Evolutionary conservation across 2,888 invertebrate species (phyloP).

Genomic region (Trissolcus japonicus): DNA sequence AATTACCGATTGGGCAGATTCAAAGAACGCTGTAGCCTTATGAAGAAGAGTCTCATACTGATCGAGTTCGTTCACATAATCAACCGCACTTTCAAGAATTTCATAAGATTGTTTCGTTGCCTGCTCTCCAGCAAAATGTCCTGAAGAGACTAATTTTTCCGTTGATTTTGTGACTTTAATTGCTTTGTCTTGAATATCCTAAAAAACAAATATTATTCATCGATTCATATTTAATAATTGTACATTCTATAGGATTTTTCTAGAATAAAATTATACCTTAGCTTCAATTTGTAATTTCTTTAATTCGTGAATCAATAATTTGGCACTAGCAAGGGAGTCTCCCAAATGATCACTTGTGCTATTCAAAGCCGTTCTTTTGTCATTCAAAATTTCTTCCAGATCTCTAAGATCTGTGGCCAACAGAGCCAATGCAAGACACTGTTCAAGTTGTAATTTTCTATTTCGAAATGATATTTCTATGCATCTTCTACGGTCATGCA

Average conservation of each 20-base stretch:
- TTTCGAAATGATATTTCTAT: constrained; percentile 83
- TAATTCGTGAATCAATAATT: constrained; percentile 83
- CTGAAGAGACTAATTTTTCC: constrained; percentile 84
- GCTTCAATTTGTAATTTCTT: constrained; percentile 84
- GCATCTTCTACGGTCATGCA: constrained; percentile 85
- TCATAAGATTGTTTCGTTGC: constrained; percentile 82
- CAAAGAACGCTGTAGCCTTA: constrained; percentile 84
- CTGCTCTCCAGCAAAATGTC: constrained; percentile 84
- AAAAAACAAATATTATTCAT: not conserved
- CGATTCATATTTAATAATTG: not conserved
- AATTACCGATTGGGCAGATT: constrained; percentile 81
- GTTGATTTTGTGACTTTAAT: constrained; percentile 87
- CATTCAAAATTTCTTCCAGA: constrained; percentile 80
- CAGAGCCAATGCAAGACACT: constrained; percentile 85
- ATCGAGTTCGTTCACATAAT: constrained; percentile 84
- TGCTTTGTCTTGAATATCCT: constrained; percentile 85
- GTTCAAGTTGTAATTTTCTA: constrained; percentile 86
- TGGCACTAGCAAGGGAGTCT: constrained; percentile 84
- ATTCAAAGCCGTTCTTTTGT: constrained; percentile 78
- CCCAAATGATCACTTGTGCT: constrained; percentile 81
- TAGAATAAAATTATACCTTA: constrained; percentile 74
- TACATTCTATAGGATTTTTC: not conserved
- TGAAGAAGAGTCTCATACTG: constrained; percentile 82
- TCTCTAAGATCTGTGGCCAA: constrained; percentile 84
- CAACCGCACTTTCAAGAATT: constrained; percentile 82